These are phyloP conservation scores for Origma solitaria DNA, from an alignment of 2,113 vertebrate species.

Conservation along the genomic window DNA sequence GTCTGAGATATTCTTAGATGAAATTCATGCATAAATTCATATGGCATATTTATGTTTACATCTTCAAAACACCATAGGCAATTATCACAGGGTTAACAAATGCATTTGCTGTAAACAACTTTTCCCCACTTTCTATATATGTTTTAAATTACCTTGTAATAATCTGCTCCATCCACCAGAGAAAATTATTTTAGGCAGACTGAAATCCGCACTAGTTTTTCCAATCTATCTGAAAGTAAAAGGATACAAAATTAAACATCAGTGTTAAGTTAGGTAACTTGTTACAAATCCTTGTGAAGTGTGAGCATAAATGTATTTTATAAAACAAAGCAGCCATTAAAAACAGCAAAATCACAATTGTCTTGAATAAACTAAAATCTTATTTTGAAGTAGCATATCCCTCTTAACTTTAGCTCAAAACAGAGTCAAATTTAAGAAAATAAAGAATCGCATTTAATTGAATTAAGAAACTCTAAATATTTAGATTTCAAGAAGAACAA, in stretches of 20 bases:
- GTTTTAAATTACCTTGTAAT: conserved; percentile 31
- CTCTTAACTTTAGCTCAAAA: not conserved
- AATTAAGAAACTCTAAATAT: not conserved
- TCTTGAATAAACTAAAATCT: not conserved
- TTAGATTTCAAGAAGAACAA: not conserved
- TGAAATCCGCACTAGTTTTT: not conserved
- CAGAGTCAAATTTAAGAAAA: not conserved
- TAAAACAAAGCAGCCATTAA: not conserved
- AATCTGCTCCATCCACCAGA: conserved; percentile 6
- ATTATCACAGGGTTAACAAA: conserved; percentile 52
- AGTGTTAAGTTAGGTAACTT: not conserved
- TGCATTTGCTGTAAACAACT: conserved; percentile 31
- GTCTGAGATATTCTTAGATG: not conserved
- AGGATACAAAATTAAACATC: not conserved
- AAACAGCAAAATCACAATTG: not conserved
- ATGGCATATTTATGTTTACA: conserved; percentile 4
- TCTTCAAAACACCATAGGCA: conserved; percentile 41
- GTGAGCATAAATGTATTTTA: not conserved
- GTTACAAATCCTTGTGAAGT: not conserved
- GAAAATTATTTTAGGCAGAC: conserved; percentile 18
- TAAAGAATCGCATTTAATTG: not conserved
- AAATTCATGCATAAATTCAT: conserved; percentile 40
- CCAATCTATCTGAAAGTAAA: not conserved
- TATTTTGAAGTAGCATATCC: not conserved
- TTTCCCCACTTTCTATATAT: not conserved